These are phyloP conservation scores for Stenichneumon culpator DNA, from an alignment of 2,888 invertebrate species.

Conservation along the genomic window DNA sequence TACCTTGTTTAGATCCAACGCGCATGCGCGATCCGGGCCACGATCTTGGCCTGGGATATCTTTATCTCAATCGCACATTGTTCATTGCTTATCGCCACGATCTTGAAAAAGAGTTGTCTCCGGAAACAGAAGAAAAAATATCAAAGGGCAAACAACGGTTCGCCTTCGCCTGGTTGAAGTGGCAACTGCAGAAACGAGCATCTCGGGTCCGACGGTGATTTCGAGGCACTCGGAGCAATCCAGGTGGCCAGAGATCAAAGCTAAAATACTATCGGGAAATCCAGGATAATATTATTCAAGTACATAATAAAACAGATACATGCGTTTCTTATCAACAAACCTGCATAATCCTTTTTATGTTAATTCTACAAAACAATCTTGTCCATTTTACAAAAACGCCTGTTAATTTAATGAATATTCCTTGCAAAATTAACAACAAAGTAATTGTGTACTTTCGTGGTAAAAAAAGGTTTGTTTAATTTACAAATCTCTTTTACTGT, in stretches of 20 bases:
- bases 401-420: too few species aligned
- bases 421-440: too few species aligned
- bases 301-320: background rate
- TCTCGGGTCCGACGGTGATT: slow-evolving; percentile 19
- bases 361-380: too few species aligned
- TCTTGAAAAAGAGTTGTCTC: background rate
- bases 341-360: too few species aligned
- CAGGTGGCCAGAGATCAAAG: slow-evolving; percentile 36
- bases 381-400: too few species aligned
- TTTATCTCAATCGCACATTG: slow-evolving; percentile 32
- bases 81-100: slow-evolving; percentile 5
- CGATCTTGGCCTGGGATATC: slow-evolving; percentile 5
- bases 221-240: slow-evolving; percentile 25
- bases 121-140: background rate
- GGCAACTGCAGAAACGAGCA: background rate
- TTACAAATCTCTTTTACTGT: too few species aligned
- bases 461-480: too few species aligned
- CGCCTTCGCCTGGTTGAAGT: slow-evolving; percentile 1
- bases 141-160: slow-evolving; percentile 41
- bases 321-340: too few species aligned
- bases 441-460: too few species aligned
- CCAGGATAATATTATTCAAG: slow-evolving; percentile 44
- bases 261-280: slow-evolving; percentile 29
- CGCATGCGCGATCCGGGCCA: background rate
- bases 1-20: slow-evolving; percentile 24